Base-by-base conservation (phyloP, 2,797 vertebrate genomes). In the Iguana delicatissima region DNA sequence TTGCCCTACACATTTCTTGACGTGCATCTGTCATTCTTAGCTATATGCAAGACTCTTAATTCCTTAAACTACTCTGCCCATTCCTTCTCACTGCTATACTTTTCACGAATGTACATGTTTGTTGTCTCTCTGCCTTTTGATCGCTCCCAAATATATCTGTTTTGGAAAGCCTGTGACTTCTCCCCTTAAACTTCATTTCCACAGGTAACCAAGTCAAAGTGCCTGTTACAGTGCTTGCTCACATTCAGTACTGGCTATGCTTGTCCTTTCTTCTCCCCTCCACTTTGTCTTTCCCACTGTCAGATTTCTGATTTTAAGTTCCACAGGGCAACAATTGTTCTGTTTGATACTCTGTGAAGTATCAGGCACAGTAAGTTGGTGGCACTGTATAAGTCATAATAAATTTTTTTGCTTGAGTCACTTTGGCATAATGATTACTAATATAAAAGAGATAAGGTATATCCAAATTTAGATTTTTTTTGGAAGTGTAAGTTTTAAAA, bases 231-330 rank as follows among this genome's bases (percentile, higher is more conserved):
- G 6, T 13, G 13, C 76, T 24, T 84, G n/a, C 64, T 87, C 38
- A 77, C 20, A 55, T 55, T 76, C 64, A 73, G n/a, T 24, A 18
- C 35, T 59, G 26, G 4, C 16, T 38, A 22, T 12, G 1, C 29
- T 57, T 87, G 13, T 84, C 10, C 10, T 55, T 59, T 46, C 26
- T 29, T 32, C 14, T 62, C 3, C 6, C 38, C 8, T 81, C 14
- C 7, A 2, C n/a, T 46, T 57, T 62, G 9, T 64, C 6, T 91
- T 83, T 74, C 57, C 9, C 32, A 18, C 24, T 77, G 59, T 57
- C 42, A 82, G 52, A 84, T 42, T 62, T 64, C 76, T 77, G 32
- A 79, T 13, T 84, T 73, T 35, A 84, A 89, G 38, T 46, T 77
- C 42, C 22, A 42, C 46, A 32, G 67, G 67, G 9, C 67, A 69